Conservation (phyloP, 2,113 vertebrate species). For the Colius striatus region DNA sequence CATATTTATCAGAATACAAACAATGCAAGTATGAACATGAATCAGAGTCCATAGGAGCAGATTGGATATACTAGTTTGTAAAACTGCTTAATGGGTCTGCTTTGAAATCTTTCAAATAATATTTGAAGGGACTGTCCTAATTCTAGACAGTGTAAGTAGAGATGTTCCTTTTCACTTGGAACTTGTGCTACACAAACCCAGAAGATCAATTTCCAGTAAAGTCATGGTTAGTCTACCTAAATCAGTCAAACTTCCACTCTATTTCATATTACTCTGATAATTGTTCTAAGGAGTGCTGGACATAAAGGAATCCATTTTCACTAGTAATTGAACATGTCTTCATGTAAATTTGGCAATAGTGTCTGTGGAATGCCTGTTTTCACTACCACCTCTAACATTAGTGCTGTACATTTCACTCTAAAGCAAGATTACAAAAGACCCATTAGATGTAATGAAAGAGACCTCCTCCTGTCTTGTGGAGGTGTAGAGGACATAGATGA, state of each 20-base stretch:
- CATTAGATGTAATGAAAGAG: background rate
- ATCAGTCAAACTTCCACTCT: background rate
- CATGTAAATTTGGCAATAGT: background rate
- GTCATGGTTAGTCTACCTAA: background rate
- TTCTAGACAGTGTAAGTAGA: background rate
- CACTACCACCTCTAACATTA: background rate
- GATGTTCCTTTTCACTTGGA: background rate
- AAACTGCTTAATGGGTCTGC: background rate
- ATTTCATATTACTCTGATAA: background rate
- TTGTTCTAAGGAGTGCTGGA: background rate
- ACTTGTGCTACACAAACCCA: background rate
- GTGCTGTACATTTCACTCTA: background rate
- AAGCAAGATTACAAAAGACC: background rate
- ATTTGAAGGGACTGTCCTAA: background rate
- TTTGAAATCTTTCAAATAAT: background rate
- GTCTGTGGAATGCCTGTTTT: background rate
- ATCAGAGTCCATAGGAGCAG: background rate
- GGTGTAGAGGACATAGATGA: background rate
- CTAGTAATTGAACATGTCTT: background rate
- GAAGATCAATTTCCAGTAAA: background rate
- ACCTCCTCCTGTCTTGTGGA: background rate
- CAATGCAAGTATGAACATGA: background rate
- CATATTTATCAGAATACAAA: background rate
- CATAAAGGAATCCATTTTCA: background rate
- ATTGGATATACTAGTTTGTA: background rate